Evolutionary conservation across 2,797 vertebrate species (phyloP).

Genomic region (Enoplosus armatus): DNA sequence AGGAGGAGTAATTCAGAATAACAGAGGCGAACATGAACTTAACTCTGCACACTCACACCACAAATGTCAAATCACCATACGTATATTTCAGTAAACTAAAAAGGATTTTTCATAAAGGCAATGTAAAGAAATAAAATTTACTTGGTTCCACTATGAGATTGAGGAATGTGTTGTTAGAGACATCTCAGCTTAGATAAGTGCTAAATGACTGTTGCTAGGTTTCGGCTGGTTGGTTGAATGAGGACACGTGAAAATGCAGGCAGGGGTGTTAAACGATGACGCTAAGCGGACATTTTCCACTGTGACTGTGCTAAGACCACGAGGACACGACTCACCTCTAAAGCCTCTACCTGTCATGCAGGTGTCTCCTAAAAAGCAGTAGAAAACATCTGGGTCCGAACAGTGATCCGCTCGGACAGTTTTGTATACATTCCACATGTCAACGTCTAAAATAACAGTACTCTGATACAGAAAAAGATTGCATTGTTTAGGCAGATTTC

Average conservation of each 20-base stretch:
- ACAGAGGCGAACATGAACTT: slow-evolving; percentile 39
- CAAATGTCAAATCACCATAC: slow-evolving; percentile 50
- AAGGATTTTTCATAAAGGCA: slow-evolving; percentile 52
- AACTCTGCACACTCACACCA: slow-evolving; percentile 48
- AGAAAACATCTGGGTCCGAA: slow-evolving; percentile 72
- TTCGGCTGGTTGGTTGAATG: slow-evolving; percentile 1
- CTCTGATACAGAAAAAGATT: slow-evolving; percentile 84
- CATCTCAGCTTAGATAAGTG: slow-evolving; percentile 44
- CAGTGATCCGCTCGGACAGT: slow-evolving; percentile 50
- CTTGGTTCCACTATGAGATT: slow-evolving; percentile 53
- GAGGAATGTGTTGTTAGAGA: slow-evolving; percentile 79
- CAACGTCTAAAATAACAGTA: slow-evolving; percentile 84
- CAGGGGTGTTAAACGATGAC: slow-evolving; percentile 39
- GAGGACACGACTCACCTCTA: slow-evolving; percentile 67
- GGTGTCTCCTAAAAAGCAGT: slow-evolving; percentile 75
- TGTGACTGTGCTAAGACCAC: slow-evolving; percentile 74
- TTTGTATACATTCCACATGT: slow-evolving; percentile 84
- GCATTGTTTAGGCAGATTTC: slow-evolving; percentile 82
- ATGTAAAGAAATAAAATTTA: slow-evolving; percentile 47
- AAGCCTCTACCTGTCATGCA: slow-evolving; percentile 80
- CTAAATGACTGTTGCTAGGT: slow-evolving; percentile 27
- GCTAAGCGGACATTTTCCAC: slow-evolving; percentile 62
- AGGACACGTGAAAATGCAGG: slow-evolving; percentile 48
- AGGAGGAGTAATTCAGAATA: slow-evolving; percentile 23
- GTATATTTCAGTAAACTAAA: slow-evolving; percentile 52